Evolutionary conservation across 2,113 vertebrate genomes (phyloP), one percentile per base, ranked within the genome.

Genomic region (Mesoclemmys tuberculata): DNA sequence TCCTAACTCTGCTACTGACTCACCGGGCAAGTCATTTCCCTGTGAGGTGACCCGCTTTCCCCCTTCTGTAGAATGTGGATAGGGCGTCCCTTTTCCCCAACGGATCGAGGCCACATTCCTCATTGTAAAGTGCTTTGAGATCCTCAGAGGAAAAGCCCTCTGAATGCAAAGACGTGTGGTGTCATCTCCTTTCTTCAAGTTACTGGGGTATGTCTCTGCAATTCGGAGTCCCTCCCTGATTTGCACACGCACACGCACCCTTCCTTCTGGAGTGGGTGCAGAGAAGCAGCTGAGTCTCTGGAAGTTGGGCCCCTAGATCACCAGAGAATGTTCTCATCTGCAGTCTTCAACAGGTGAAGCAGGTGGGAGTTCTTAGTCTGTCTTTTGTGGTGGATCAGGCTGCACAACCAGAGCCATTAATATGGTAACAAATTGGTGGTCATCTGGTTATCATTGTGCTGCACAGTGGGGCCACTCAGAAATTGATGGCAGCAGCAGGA

Each of bases 241-340:
- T 90, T 85, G 68, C 84, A 71, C 90, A 96, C 41, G 51, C 84
- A 55, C 35, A 8, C 7, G 1, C 11, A 4, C 71, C 61, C 77
- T 71, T 92, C 12, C 0, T 80, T 87, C 80, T 84, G 88, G 79
- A 81, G 92, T 44, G 64, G 85, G 74, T 55, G 48, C 0, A 4
- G 75, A 85, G 80, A 74, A 90, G 85, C 90, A 92, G 84, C 79
- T 81, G 83, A 71, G 55, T 35, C 82, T 79, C 91, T 71, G 64
- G 58, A 35, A 21, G 84, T 49, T 74, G 58, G 29, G 58, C 58
- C 31, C 51, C 89, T n/a, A 8, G 75, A 78, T 88, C n/a, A 71
- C 41, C 80, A 78, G 80, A 26, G 51, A 94, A 26, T 55, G 90
- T 46, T 92, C 56, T 79, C 74, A n/a, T 90, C 38, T 75, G 38